Base-by-base conservation (phyloP, 2,888 invertebrate genomes). In the Masnerella sp. region DNA sequence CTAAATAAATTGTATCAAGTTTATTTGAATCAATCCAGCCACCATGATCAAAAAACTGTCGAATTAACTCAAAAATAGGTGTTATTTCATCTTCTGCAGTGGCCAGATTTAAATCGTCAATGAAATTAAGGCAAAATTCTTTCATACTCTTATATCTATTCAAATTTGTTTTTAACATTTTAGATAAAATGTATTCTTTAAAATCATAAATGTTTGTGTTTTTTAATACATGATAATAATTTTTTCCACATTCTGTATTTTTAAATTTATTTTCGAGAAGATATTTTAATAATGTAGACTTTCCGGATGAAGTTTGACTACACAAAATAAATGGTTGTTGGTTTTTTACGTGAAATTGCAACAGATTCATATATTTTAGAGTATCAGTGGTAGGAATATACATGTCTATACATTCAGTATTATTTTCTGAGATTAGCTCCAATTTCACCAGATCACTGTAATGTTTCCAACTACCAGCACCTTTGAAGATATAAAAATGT, bases 31-130 rank as follows among this genome's bases (percentile, higher is more conserved):
- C 91, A 82, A 90, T 90, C 91, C 92, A 92, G 78, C 90, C 88
- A 17, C 89, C 88, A 78, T 91, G 90, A 80, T 92, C 92, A 40
- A 92, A 88, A 81, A 89, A 90, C 80, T 92, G 92, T 11, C 93
- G 85, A 5, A 93, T 86, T 15, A 93, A 85, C 82, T 93, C 93
- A 15, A 91, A 88, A 5, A 91, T 89, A 2, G 90, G 59, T 2
- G 47, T 20, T 14, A 38, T 75, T 88, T 89, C 7, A 89, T 90
- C 79, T 84, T 83, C 77, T 89, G 90, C 72, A 85, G 87, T 30
- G 83, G 84, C n/a, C 87, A 90, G 88, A 82, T 91, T 91, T 76
- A 93, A 82, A 82, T 93, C 93, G 80, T 93, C 93, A 15, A 93
- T 88, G 80, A 92, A 92, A 68, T 92, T 89, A 5, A 93, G 84